A percentile compares a stretch with the other conserved stretches of the same genome.
Evolutionary conservation across 2,113 vertebrate genomes (phyloP).

Genomic region (Dicerorhinus sumatrensis): DNA sequence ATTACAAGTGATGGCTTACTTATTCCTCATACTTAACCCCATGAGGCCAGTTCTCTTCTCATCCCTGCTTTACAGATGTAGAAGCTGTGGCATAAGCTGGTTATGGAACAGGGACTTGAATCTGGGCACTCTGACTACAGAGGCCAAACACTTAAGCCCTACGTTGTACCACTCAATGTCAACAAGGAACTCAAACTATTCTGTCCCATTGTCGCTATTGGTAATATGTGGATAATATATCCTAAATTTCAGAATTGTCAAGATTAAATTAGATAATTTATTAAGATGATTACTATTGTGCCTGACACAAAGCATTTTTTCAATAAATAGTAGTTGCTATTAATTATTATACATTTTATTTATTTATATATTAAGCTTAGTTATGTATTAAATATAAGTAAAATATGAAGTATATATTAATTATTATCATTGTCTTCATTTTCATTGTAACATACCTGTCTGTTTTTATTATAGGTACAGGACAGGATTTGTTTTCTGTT

Average conservation of each 20-base stretch:
- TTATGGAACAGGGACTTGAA: not conserved
- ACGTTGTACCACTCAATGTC: not conserved
- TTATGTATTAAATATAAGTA: not conserved
- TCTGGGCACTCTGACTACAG: not conserved
- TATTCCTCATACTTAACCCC: not conserved
- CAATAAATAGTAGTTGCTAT: not conserved
- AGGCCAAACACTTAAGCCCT: not conserved
- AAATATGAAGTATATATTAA: not conserved
- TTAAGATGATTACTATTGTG: not conserved
- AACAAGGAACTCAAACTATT: not conserved
- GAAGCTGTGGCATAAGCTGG: not conserved
- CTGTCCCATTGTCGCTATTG: not conserved
- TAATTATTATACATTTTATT: not conserved
- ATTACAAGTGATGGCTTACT: not conserved
- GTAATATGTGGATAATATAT: not conserved
- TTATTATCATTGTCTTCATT: not conserved
- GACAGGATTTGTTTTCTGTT: not conserved
- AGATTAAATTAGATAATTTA: constrained; percentile 20
- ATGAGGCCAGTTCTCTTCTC: not conserved
- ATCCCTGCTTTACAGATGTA: not conserved
- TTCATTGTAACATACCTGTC: not conserved
- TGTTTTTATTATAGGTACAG: not conserved
- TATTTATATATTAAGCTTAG: not conserved
- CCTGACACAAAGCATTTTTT: not conserved
- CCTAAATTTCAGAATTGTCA: not conserved